Percentiles rank a stretch among this genome's conserved stretches.
These are phyloP conservation scores for Camponotus pennsylvanicus DNA, from an alignment of 1,140 invertebrate genomes.

Conservation along the genomic window DNA sequence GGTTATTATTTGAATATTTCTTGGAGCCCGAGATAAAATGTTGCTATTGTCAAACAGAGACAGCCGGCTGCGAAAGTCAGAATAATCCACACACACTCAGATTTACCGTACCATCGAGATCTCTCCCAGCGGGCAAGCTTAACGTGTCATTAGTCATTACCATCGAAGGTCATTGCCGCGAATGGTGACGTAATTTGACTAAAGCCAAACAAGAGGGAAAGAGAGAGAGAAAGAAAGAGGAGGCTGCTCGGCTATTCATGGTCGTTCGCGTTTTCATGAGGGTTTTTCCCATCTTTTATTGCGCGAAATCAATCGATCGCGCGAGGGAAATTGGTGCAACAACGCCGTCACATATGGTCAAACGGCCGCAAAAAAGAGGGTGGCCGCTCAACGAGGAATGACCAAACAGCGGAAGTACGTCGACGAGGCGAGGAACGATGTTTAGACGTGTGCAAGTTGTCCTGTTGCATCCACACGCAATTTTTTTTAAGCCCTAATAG, in stretches of 20 bases:
- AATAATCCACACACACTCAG: constrained; percentile 58
- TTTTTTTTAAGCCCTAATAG: constrained; percentile 18
- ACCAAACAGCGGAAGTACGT: constrained; percentile 78
- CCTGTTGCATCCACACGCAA: constrained; percentile 50
- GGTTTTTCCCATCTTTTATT: constrained; percentile 73
- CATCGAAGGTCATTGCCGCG: constrained; percentile 62
- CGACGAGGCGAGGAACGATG: constrained; percentile 65
- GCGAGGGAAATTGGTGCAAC: constrained; percentile 36
- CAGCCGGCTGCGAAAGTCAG: constrained; percentile 45
- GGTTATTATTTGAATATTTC: constrained; percentile 11
- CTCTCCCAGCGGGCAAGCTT: constrained; percentile 67
- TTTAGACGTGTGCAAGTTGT: constrained; percentile 45
- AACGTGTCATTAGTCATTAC: constrained; percentile 78
- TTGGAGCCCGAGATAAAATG: background rate
- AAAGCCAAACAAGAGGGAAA: constrained; percentile 61
- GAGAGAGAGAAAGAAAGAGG: constrained; percentile 19
- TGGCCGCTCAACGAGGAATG: constrained; percentile 77
- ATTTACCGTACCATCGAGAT: constrained; percentile 62
- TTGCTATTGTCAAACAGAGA: constrained; percentile 44
- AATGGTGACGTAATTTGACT: constrained; percentile 80
- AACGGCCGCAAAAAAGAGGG: constrained; percentile 85
- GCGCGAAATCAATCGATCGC: constrained; percentile 71
- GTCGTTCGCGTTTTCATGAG: constrained; percentile 54
- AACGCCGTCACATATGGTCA: constrained; percentile 83
- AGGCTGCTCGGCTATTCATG: constrained; percentile 63